These are phyloP conservation scores for Drosophila vallismaia DNA, from an alignment of 2,888 invertebrate species.

Conservation along the genomic window DNA sequence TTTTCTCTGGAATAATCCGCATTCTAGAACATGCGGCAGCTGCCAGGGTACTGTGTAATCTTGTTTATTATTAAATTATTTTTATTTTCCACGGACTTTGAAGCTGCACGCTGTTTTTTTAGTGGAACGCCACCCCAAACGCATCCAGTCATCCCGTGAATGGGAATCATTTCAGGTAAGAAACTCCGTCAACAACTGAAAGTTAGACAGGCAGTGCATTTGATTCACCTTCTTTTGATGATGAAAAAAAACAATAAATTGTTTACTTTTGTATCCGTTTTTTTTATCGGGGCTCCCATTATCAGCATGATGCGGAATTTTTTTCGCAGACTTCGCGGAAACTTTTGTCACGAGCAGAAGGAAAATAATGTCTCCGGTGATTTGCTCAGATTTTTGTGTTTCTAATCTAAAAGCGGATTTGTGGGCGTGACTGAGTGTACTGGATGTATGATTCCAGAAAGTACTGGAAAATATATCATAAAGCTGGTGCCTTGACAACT, in stretches of 20 bases:
- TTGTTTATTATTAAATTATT: not conserved
- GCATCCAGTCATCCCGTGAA: constrained; percentile 17
- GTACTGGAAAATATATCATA: not conserved
- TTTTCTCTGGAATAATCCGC: not conserved
- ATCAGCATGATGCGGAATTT: constrained; percentile 64
- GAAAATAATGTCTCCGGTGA: constrained; percentile 45
- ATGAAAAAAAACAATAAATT: constrained; percentile 16
- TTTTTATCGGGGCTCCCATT: constrained; percentile 31
- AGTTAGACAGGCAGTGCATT: constrained; percentile 41
- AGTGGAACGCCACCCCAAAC: constrained; percentile 1
- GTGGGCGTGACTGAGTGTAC: not conserved
- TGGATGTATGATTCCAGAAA: not conserved
- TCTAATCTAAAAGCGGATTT: constrained; percentile 12
- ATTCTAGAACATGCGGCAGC: constrained; percentile 30
- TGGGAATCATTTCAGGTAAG: constrained; percentile 4
- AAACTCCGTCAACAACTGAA: constrained; percentile 2
- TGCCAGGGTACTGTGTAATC: constrained; percentile 12
- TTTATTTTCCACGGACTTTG: constrained; percentile 17
- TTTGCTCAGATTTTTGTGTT: constrained; percentile 52
- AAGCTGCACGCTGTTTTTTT: constrained; percentile 20
- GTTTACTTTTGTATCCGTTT: constrained; percentile 18
- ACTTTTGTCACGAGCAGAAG: constrained; percentile 52
- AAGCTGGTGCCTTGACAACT: not conserved
- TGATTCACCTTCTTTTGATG: constrained; percentile 51
- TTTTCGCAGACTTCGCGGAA: constrained; percentile 63